Percentiles rank a stretch among this genome's conserved stretches.
These are phyloP conservation scores for Pituophis catenifer DNA, from an alignment of 2,113 vertebrate species.

Conservation along the genomic window DNA sequence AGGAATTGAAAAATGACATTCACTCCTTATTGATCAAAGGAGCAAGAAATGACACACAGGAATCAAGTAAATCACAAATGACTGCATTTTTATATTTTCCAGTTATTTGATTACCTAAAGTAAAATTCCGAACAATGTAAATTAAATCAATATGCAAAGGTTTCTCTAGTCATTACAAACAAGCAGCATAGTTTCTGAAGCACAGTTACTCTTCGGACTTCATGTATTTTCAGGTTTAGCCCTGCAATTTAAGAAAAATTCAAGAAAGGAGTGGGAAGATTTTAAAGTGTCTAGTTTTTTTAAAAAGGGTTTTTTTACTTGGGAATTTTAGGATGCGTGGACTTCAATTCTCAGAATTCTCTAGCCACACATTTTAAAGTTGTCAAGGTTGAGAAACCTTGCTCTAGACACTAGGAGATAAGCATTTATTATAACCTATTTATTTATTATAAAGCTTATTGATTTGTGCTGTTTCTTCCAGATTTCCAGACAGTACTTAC, in stretches of 20 bases:
- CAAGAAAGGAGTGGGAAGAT: background rate
- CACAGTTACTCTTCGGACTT: background rate
- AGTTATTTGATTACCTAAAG: background rate
- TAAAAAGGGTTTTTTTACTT: background rate
- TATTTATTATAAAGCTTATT: slow-evolving; percentile 37
- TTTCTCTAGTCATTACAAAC: background rate
- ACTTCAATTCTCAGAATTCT: background rate
- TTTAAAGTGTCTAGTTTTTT: background rate
- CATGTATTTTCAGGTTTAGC: background rate
- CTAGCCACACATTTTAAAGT: background rate
- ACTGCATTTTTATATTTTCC: background rate
- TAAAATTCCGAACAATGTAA: background rate
- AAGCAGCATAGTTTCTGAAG: background rate
- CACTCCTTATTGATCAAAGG: background rate
- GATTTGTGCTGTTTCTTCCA: slow-evolving; percentile 36
- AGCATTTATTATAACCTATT: background rate
- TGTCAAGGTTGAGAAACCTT: background rate
- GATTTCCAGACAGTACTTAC: slow-evolving; percentile 79
- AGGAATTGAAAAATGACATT: background rate
- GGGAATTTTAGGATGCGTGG: background rate
- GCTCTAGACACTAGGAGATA: background rate
- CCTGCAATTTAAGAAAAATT: background rate
- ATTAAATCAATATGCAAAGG: background rate
- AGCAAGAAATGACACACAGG: background rate
- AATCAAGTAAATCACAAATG: background rate